A percentile compares a stretch with the other conserved stretches of the same genome.
Evolutionary conservation across 1,140 invertebrate genomes (phyloP).

Genomic region (Panagrolaimus sp.): DNA sequence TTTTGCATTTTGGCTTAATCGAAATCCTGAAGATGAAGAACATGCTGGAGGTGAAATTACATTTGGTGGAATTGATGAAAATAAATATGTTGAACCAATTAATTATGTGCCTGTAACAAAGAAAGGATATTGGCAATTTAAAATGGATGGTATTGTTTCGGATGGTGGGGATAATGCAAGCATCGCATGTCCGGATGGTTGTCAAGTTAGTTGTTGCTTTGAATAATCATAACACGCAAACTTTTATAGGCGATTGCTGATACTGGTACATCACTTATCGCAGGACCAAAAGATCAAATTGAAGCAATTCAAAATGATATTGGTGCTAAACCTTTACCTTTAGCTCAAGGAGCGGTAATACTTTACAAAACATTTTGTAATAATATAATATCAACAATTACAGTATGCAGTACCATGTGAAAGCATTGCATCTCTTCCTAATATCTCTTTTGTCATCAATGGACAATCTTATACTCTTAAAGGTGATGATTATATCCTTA

Average conservation of each 20-base stretch:
- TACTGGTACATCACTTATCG: slow-evolving; percentile 93
- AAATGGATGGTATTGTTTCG: slow-evolving; percentile 72
- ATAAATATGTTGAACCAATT: slow-evolving; percentile 79
- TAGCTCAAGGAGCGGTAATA: slow-evolving; percentile 46
- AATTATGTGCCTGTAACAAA: slow-evolving; percentile 79
- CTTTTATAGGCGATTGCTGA: slow-evolving; percentile 82
- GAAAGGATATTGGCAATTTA: slow-evolving; percentile 94
- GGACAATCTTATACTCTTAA: slow-evolving; percentile 69
- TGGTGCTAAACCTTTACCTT: slow-evolving; percentile 65
- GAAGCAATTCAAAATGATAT: slow-evolving; percentile 70
- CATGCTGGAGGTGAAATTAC: slow-evolving; percentile 60
- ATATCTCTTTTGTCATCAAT: slow-evolving; percentile 72
- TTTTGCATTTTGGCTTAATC: slow-evolving; percentile 90
- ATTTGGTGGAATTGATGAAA: slow-evolving; percentile 58
- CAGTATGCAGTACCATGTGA: slow-evolving; percentile 61
- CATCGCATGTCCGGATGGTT: slow-evolving; percentile 52
- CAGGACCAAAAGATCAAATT: slow-evolving; percentile 79
- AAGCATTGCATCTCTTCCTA: slow-evolving; percentile 67
- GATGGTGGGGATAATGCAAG: slow-evolving; percentile 20
- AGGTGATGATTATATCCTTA: slow-evolving; percentile 54
- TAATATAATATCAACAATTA: too few species aligned
- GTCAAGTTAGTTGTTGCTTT: slow-evolving; percentile 37
- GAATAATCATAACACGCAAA: neutral
- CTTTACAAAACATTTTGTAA: too few species aligned
- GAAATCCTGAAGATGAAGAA: slow-evolving; percentile 52